Base-by-base conservation (phyloP, 2,888 invertebrate genomes). In the Dryobotodes eremita region DNA sequence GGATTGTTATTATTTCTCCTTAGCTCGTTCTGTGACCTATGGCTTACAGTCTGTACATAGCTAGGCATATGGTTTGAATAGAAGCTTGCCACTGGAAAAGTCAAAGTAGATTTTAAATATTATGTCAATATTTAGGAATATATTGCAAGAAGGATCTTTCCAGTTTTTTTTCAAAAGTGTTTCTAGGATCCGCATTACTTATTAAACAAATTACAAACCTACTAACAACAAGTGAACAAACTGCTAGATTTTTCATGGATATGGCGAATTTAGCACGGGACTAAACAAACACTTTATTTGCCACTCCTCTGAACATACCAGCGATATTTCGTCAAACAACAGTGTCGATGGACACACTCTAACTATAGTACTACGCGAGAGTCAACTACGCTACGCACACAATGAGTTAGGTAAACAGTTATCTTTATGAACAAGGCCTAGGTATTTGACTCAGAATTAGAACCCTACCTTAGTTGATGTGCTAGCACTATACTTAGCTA, bases 231-330 rank as follows among this genome's bases (percentile, higher is more conserved):
- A 50, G 31, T 62, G 20, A 48, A 46, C 59, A 48, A 71, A 79
- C 62, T 68, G 80, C 46, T 64, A 80, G 31, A 84, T 75, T 80
- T 53, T 26, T 53, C 64, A 76, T 23, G 55, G 26, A 55, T n/a
- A 50, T 61, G 84, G 31, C 61, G 36, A 65, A 80, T 80, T 84
- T 84, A 65, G 65, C 84, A 70, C 55, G 42, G 62, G 26, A 57
- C 64, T 80, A 23, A 70, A 31, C 61, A 72, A 80, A 76, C 61
- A 80, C 57, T 69, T 26, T 5, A 46, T 26, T 23, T 55, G 59
- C 76, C 80, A 46, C 84, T 75, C 83, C 66, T 82, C 17, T 55
- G 15, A 57, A 42, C 66, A 55, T 13, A 31, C 42, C 57, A 5
- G n/a, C 23, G 26, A 70, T 70, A 70, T 72, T 57, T 46, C 70